phyloP scores from a whole-genome alignment of 2,113 vertebrate species.

The Rhipidura dahli region DNA sequence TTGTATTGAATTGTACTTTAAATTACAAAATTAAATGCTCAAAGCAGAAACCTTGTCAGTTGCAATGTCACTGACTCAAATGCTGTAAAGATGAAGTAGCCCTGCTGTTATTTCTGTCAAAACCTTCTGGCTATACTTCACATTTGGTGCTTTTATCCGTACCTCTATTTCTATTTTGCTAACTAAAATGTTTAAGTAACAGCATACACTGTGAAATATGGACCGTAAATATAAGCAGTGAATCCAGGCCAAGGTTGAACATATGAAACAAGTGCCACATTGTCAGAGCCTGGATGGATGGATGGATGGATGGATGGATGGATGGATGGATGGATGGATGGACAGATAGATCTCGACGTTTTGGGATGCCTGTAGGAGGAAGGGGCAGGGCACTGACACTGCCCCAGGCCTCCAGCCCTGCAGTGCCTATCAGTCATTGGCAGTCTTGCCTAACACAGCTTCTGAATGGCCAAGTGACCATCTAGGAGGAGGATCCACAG shows the following conservation, averaged over 20 bases:
- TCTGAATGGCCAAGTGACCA: accelerated
- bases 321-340: background rate
- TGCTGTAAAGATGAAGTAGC: slow-evolving; percentile 69
- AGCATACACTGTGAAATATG: slow-evolving; percentile 62
- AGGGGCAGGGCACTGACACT: accelerated
- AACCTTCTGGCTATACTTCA: slow-evolving; percentile 75
- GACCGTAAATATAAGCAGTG: slow-evolving; percentile 65
- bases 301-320: background rate
- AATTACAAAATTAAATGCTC: slow-evolving; percentile 73
- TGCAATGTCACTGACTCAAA: slow-evolving; percentile 70
- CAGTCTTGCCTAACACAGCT: background rate
- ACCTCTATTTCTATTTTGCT: slow-evolving; percentile 75
- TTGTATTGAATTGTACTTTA: slow-evolving; percentile 63
- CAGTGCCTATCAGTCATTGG: background rate
- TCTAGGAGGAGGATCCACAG: no score
- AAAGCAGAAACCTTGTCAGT: slow-evolving; percentile 73
- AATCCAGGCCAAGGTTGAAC: slow-evolving; percentile 60
- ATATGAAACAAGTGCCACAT: slow-evolving; percentile 16
- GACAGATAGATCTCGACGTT: background rate
- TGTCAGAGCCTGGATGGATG: background rate
- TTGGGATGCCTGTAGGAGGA: no score
- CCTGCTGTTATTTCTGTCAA: slow-evolving; percentile 74
- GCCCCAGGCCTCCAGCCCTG: background rate
- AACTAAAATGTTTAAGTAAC: slow-evolving; percentile 74
- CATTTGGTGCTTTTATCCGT: slow-evolving; percentile 77